phyloP scores from a whole-genome alignment of 2,113 vertebrate genomes.

The Danionella cerebrum region DNA sequence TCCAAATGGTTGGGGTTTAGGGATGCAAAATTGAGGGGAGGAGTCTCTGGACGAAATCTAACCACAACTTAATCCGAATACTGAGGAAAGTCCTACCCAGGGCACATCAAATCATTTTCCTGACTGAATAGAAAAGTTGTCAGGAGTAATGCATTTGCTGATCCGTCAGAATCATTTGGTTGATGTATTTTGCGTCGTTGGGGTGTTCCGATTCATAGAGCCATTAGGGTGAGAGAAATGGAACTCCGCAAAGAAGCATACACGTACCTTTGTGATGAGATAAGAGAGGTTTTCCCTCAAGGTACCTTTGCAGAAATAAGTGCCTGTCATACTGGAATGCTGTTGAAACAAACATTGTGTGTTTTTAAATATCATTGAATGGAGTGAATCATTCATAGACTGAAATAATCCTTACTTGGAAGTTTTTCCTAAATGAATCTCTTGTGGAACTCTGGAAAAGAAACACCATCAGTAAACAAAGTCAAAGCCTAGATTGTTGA shows the following conservation, averaged over 20 bases:
- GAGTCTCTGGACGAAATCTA: too few species aligned
- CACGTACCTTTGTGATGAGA: constrained; percentile 8
- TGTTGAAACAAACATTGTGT: background rate
- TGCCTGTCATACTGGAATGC: background rate
- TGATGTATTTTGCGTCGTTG: background rate
- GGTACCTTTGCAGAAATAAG: background rate
- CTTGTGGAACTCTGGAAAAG: constrained; percentile 13
- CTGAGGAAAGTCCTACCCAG: too few species aligned
- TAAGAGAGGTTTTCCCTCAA: background rate
- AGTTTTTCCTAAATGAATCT: background rate
- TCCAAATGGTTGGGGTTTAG: too few species aligned
- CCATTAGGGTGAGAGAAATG: too few species aligned
- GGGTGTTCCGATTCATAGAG: background rate
- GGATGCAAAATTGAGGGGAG: too few species aligned
- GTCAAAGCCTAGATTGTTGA: too few species aligned
- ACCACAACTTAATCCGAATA: too few species aligned
- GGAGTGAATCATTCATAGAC: background rate
- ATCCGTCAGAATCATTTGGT: too few species aligned
- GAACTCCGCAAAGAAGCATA: background rate
- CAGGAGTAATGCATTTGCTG: too few species aligned
- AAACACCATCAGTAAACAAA: too few species aligned
- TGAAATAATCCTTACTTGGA: background rate
- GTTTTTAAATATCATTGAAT: background rate
- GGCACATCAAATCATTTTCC: too few species aligned
- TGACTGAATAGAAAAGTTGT: too few species aligned